Evolutionary conservation across 2,113 vertebrate species (phyloP).

Genomic region (Ariopsis seemanni): DNA sequence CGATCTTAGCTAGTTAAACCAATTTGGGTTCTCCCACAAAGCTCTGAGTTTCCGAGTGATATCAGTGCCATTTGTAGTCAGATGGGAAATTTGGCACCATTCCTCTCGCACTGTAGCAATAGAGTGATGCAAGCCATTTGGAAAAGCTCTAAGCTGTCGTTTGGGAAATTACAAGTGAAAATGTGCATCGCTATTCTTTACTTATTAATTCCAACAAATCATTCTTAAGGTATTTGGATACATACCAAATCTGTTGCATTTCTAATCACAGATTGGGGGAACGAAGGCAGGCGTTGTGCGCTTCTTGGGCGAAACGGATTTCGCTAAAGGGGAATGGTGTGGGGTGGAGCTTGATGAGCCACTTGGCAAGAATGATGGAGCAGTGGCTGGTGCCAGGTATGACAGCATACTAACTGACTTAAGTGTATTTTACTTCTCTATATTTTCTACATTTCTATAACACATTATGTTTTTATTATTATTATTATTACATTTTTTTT

Average conservation of each 20-base stretch:
- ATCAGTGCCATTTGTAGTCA: conserved; percentile 18
- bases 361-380: conserved; percentile 97
- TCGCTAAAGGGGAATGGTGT: conserved; percentile 98
- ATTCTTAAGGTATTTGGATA: not conserved
- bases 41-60: not conserved
- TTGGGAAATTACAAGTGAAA: not conserved
- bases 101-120: not conserved
- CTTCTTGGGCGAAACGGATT: conserved; percentile 94
- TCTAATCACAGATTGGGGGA: conserved; percentile 82
- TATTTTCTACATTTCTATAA: not conserved
- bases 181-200: not conserved
- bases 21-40: not conserved
- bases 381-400: conserved; percentile 93
- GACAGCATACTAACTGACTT: not conserved
- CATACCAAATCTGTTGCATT: not conserved
- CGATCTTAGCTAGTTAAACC: not conserved
- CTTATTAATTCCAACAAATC: not conserved
- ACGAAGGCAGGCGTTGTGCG: conserved; percentile 96
- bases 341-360: conserved; percentile 96
- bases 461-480: not conserved
- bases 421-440: not conserved
- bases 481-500: not conserved
- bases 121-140: not conserved
- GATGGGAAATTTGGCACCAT: conserved; percentile 1
- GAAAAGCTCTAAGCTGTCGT: not conserved